A percentile compares a stretch with the other conserved stretches of the same genome.
Conservation (phyloP, 1,140 invertebrate genomes). For the Drosophila repleta region DNA sequence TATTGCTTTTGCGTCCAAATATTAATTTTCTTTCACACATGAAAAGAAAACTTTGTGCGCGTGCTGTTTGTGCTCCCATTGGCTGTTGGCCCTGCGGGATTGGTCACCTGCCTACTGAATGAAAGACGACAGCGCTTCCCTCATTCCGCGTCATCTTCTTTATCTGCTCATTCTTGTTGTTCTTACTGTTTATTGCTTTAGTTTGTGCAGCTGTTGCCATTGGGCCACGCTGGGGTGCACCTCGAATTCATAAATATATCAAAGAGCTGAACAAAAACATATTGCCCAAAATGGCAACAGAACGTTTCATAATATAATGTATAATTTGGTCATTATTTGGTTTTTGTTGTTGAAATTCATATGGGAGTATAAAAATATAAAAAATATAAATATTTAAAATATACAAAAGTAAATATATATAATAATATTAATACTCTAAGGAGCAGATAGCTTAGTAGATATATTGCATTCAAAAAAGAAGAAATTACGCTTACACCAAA, state of each 20-base stretch:
- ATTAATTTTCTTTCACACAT: constrained; percentile 49
- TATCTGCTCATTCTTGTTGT: neutral
- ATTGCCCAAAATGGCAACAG: neutral
- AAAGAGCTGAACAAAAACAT: neutral
- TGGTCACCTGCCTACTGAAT: neutral
- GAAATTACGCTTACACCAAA: too few relatives aligned
- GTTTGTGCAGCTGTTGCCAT: constrained; percentile 40
- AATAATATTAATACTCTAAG: neutral
- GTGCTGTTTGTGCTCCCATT: constrained; percentile 40
- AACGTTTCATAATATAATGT: neutral
- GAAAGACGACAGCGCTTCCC: neutral
- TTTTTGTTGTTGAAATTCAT: too few relatives aligned
- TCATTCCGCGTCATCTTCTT: neutral
- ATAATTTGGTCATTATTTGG: too few relatives aligned
- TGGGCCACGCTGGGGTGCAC: neutral
- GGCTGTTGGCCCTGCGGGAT: constrained; percentile 2
- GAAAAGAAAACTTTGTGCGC: constrained; percentile 46
- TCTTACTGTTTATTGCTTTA: constrained; percentile 34
- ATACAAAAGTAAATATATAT: too few relatives aligned
- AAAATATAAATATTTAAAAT: too few relatives aligned
- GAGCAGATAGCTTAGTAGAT: too few relatives aligned
- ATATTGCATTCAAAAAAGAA: too few relatives aligned
- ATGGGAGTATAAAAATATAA: too few relatives aligned
- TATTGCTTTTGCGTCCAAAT: constrained; percentile 33
- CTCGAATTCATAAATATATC: constrained; percentile 14